Evolutionary conservation across 2,888 invertebrate genomes (phyloP), one percentile per base, ranked within the genome.

Genomic region (Sarcophaga caerulescens): DNA sequence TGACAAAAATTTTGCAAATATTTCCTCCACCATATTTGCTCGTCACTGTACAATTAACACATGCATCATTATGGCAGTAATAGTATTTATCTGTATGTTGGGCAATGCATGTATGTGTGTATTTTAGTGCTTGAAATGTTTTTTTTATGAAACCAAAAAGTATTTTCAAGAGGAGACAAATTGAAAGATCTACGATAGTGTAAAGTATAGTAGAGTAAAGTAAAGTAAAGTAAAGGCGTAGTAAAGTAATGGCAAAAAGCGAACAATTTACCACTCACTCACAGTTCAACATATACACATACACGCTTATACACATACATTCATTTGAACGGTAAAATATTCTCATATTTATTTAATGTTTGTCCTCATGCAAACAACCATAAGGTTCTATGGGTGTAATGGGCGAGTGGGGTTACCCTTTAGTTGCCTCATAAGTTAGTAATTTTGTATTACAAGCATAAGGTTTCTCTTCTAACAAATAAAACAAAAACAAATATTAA

Each of bases 141-240:
- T 35, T 35, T 35, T 35, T 84, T 79, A 73, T 44, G 70, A 79
- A 84, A 84, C 78, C 21, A 14, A 79, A 84, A 79, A 79, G 5
- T 75, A 75, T 69, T 81, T 66, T 82, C 62, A 82, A 83, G 77
- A 81, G 81, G 77, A 84, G 86, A 84, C 86, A 84, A 84, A 86
- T 86, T 84, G 78, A 84, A 86, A 84, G 81, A 86, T 86, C 81
- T 84, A 66, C 84, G 81, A 86, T 86, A 86, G 86, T 70, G 81
- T 74, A 86, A 81, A 81, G 75, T 86, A 78, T 84, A 84, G 81
- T 68, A 71, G 57, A 25, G 25, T 35, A 75, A 78, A 78, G 78
- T 68, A 71, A 60, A 25, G 25, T 35, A 75, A 78, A 78, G 78
- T 57, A 81, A 47, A 47, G 11, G 14, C 47, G 6, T 35, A 35